Evolutionary conservation across 1,140 invertebrate genomes (phyloP), one percentile per base, ranked within the genome.

Genomic region (Lethocerus indicus): DNA sequence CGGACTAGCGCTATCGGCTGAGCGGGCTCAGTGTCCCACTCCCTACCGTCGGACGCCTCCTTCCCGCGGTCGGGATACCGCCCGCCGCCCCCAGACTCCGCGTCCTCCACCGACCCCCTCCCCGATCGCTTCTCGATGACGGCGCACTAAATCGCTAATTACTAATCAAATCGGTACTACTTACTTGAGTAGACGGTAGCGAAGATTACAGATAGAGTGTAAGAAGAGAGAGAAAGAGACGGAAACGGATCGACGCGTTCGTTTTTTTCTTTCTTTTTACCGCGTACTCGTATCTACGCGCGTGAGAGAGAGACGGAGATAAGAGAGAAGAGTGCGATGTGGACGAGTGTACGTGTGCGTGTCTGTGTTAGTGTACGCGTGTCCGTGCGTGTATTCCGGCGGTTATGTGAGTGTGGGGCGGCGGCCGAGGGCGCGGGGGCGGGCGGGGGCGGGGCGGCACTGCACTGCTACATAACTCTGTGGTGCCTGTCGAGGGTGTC

Each of bases 1-100:
- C 29, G 29, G 29, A 32, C n/a, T n/a, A 9, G 9, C 9, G 29
- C 9, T 9, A n/a, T 32, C n/a, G n/a, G n/a, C n/a, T n/a, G n/a
- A n/a, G n/a, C n/a, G n/a, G n/a, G n/a, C n/a, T n/a, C n/a, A n/a
- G n/a, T n/a, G 23, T 14, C 24, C n/a, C n/a, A 41, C 20, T 12
- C 42, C n/a, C n/a, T 23, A 2, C 27, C 18, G 1, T n/a, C 13
- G 27, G 18, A 4, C 24, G 6, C 18, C 44, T 26, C 20, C 27
- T 28, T 47, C 18, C 44, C 44, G 32, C 20, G 44, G 29, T 7
- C 35, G 35, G 20, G 39, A 41, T 41, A 41, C 39, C 13, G 39
- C 13, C 20, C 13, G 20, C 39, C 18, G 23, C 39, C 7, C 29
- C n/a, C 29, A 32, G 9, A 9, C 29, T 32, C 9, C 9, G 29